Evolutionary conservation across 1,140 invertebrate genomes (phyloP).

Genomic region (Papilio glaucus): DNA sequence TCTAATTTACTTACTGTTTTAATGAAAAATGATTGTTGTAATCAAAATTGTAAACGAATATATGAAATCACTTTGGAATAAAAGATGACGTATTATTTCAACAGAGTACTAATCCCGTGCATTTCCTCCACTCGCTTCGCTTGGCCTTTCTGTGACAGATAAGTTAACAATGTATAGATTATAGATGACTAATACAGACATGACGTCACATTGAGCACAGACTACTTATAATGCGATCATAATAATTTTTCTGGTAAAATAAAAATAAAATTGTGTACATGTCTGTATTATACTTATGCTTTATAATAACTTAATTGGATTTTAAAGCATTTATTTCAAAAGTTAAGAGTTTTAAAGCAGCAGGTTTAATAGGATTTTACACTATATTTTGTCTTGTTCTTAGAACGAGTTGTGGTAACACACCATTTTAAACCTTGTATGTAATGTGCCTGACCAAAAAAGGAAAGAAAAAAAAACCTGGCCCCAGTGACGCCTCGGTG

Average conservation of each 20-base stretch:
- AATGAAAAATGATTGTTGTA: slow-evolving; percentile 54
- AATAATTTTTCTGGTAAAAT: neutral
- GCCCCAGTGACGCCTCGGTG: too few relatives aligned
- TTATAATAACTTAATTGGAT: too few relatives aligned
- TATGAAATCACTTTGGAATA: slow-evolving; percentile 66
- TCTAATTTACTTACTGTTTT: slow-evolving; percentile 73
- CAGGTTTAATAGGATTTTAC: too few relatives aligned
- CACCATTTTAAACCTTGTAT: too few relatives aligned
- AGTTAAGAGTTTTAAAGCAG: too few relatives aligned
- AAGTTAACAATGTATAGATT: slow-evolving; percentile 37
- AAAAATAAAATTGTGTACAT: neutral
- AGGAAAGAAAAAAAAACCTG: too few relatives aligned
- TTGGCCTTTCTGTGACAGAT: slow-evolving; percentile 63
- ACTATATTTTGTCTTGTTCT: too few relatives aligned
- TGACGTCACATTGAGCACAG: slow-evolving; percentile 19
- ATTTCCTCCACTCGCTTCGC: slow-evolving; percentile 73
- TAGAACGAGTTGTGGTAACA: too few relatives aligned
- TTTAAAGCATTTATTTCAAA: too few relatives aligned
- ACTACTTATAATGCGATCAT: neutral
- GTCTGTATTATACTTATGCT: too few relatives aligned
- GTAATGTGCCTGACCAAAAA: too few relatives aligned
- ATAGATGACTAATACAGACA: slow-evolving; percentile 29
- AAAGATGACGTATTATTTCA: slow-evolving; percentile 79
- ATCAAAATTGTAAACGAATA: slow-evolving; percentile 61
- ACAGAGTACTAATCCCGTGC: slow-evolving; percentile 75